phyloP scores from a whole-genome alignment of 1,140 invertebrate species.

The Centruroides vittatus region DNA sequence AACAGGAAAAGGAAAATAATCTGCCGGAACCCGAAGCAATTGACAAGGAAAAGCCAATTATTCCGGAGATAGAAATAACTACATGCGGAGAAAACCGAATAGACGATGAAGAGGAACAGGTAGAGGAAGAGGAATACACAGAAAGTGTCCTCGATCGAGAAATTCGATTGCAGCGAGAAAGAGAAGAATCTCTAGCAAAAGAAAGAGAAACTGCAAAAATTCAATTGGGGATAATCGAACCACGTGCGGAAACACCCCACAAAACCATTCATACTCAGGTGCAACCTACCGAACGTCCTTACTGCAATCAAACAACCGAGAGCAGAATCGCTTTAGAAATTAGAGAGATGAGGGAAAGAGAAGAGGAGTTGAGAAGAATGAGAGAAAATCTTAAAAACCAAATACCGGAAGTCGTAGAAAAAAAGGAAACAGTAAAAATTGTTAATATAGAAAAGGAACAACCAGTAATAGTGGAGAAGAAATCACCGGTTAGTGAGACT shows the following conservation, averaged over 20 bases:
- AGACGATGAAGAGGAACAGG: no score
- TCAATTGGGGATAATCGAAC: no score
- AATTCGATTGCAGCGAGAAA: slow-evolving; percentile 30
- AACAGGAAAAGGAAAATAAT: no score
- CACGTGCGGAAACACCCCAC: no score
- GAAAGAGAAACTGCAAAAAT: slow-evolving; percentile 16
- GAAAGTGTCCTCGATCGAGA: slow-evolving; percentile 31
- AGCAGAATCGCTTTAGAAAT: slow-evolving; percentile 33
- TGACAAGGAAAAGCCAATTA: no score
- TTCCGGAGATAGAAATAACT: no score
- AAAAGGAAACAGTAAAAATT: not conserved
- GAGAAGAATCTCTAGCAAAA: slow-evolving; percentile 25
- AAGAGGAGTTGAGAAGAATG: slow-evolving; percentile 29
- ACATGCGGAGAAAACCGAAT: no score
- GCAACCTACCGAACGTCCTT: no score
- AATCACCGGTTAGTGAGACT: not conserved
- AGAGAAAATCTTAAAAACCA: not conserved
- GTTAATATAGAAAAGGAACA: not conserved
- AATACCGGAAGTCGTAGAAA: not conserved
- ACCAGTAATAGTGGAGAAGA: not conserved
- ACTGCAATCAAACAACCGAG: slow-evolving; percentile 18
- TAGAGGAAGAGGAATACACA: not conserved
- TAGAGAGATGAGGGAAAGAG: slow-evolving; percentile 29
- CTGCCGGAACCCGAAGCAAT: no score
- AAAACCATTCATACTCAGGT: no score